These are phyloP conservation scores for Acropora yongei DNA, from an alignment of 64 coral and sea anemone species.

Conservation along the genomic window DNA sequence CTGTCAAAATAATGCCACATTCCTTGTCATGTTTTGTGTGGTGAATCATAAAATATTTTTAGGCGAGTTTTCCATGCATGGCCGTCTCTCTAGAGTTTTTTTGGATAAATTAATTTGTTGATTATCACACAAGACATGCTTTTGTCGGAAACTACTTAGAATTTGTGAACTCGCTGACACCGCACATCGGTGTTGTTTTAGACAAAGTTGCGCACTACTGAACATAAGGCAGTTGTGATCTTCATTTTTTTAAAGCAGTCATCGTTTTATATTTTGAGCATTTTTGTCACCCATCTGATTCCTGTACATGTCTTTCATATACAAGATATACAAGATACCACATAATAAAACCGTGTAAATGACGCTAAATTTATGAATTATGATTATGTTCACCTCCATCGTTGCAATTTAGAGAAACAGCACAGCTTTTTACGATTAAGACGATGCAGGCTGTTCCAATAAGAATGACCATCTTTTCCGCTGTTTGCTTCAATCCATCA, in stretches of 20 bases:
- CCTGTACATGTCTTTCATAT: no score
- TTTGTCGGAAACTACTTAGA: neutral
- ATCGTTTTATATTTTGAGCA: no score
- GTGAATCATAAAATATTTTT: no score
- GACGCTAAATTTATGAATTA: neutral
- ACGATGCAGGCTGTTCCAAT: neutral
- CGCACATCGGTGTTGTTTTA: neutral
- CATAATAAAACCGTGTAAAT: neutral
- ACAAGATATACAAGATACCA: no score
- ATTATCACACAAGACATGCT: neutral
- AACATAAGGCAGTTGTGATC: no score
- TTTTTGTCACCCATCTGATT: no score
- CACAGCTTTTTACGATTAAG: neutral
- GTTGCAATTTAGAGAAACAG: neutral
- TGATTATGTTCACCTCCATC: constrained; percentile 21
- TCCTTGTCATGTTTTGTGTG: no score
- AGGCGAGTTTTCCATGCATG: no score
- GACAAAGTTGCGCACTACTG: no score
- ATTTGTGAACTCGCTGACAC: neutral
- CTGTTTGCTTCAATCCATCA: neutral
- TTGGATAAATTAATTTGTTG: neutral
- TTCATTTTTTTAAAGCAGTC: neutral
- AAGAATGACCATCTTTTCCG: neutral
- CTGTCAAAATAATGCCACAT: no score
- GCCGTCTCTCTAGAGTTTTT: no score